These are phyloP conservation scores for Eremophila alpestris DNA, from an alignment of 2,797 vertebrate species.

Conservation along the genomic window DNA sequence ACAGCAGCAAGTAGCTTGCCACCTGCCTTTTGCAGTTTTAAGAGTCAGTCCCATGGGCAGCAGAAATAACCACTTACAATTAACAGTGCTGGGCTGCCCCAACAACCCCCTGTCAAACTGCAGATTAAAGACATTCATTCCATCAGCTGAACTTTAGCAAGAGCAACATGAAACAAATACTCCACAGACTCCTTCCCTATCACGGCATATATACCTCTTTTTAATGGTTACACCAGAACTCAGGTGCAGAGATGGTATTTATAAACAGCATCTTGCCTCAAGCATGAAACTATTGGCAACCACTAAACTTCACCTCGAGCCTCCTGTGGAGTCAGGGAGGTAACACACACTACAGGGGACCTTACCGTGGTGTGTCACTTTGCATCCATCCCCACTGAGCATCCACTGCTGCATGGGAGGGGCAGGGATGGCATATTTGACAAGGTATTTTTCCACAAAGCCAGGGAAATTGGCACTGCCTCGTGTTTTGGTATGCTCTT, in stretches of 20 bases:
- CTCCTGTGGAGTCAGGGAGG: neutral
- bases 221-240: neutral
- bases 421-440: neutral
- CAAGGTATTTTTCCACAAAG: neutral
- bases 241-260: neutral
- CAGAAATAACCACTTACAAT: neutral
- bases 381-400: neutral
- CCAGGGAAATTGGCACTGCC: neutral
- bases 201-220: neutral
- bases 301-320: neutral
- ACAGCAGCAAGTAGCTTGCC: neutral
- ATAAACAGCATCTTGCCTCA: neutral
- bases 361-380: neutral
- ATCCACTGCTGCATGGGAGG: neutral
- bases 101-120: neutral
- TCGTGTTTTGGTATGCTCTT: neutral
- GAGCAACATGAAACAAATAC: neutral
- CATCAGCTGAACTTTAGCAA: neutral
- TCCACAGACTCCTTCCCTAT: neutral
- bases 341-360: neutral
- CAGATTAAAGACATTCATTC: slow-evolving; percentile 10
- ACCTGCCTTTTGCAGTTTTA: neutral
- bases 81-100: neutral
- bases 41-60: neutral
- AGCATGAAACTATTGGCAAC: neutral